These are phyloP conservation scores for Steinernema khuongi DNA, from an alignment of 1,140 invertebrate species.

Conservation along the genomic window DNA sequence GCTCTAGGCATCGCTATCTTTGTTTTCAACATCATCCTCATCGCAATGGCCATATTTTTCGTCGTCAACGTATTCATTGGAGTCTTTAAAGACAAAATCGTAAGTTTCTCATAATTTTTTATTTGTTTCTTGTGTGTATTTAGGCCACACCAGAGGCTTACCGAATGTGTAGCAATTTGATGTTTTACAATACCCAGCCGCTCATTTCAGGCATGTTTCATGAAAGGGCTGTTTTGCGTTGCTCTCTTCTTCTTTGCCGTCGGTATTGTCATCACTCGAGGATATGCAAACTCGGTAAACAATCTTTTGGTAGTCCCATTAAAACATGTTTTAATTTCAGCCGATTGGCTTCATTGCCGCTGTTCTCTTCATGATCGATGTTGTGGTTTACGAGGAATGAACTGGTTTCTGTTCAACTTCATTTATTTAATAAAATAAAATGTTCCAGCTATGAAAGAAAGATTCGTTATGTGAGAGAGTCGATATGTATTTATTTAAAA, in stretches of 20 bases:
- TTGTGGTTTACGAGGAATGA: not conserved
- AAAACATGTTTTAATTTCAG: not conserved
- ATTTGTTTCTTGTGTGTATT: no score
- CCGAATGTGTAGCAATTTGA: no score
- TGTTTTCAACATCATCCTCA: not conserved
- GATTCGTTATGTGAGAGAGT: no score
- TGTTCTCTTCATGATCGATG: not conserved
- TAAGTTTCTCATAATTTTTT: not conserved
- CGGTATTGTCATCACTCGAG: not conserved
- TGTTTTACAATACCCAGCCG: no score
- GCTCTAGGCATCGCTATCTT: not conserved
- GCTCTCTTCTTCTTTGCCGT: not conserved
- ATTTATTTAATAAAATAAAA: not conserved
- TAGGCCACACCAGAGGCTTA: no score
- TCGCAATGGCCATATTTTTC: not conserved
- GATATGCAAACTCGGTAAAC: not conserved
- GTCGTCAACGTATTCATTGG: not conserved
- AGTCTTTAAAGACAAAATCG: not conserved
- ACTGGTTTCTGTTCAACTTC: not conserved
- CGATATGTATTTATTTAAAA: no score
- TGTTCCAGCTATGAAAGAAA: no score
- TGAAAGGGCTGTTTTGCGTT: not conserved
- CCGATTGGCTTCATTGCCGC: not conserved
- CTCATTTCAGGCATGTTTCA: not conserved
- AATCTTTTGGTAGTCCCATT: not conserved